A percentile compares a stretch with the other conserved stretches of the same genome.
Evolutionary conservation across 2,113 vertebrate species (phyloP).

Genomic region (Prunella himalayana): DNA sequence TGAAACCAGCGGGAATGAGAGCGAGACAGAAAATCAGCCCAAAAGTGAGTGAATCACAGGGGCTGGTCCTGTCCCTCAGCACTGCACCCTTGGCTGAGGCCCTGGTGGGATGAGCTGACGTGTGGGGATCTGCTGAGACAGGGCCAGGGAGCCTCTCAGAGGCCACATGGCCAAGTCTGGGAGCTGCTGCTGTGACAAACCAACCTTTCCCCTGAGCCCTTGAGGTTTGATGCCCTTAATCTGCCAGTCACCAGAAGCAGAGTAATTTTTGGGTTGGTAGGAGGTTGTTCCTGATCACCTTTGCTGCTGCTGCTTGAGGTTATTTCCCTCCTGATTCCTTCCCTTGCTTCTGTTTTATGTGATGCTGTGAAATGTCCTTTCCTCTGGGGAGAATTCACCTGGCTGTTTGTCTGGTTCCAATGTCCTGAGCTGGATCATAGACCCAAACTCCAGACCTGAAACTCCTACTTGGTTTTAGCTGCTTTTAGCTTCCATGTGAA

Average conservation of each 20-base stretch:
- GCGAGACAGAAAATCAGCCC: constrained; percentile 85
- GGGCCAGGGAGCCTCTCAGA: not conserved
- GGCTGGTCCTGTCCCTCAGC: constrained; percentile 32
- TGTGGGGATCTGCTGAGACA: not conserved
- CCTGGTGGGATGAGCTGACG: not conserved
- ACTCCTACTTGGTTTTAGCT: not conserved
- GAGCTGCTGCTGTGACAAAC: not conserved
- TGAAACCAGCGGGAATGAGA: constrained; percentile 93
- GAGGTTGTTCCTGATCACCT: not conserved
- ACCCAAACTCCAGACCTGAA: not conserved
- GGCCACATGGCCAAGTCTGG: not conserved
- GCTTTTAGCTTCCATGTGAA: not conserved
- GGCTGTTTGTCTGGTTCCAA: not conserved
- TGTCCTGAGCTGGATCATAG: not conserved
- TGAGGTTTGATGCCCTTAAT: not conserved
- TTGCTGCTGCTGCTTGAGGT: not conserved
- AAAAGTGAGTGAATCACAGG: constrained; percentile 84
- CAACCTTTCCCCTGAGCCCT: not conserved
- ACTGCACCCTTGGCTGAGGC: not conserved
- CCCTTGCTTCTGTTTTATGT: not conserved
- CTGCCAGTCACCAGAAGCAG: not conserved
- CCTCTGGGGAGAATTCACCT: not conserved
- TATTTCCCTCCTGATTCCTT: not conserved
- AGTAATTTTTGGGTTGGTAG: not conserved
- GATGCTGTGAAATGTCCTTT: not conserved